Evolutionary conservation across 2,888 invertebrate species (phyloP), one percentile per base, ranked within the genome.

Genomic region (Cistogaster globosa): DNA sequence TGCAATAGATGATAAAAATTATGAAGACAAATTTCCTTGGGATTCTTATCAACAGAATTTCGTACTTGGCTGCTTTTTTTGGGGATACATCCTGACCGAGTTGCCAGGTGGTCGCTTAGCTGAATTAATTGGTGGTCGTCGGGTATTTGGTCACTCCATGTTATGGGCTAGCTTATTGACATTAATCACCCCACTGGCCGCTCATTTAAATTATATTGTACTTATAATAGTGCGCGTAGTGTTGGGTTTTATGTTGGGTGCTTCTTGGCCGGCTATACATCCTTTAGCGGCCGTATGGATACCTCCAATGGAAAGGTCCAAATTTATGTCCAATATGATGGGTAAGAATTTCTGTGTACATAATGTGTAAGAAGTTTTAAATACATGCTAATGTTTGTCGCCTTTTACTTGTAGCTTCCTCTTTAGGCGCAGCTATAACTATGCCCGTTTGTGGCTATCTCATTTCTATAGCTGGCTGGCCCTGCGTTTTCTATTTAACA

Each of bases 231-330:
- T 96, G 11, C 94, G 98, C 83, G 95, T 96, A 7, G 88, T 96
- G 7, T 94, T 97, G 36, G 97, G 97, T 69, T 95, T 97, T 89
- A 94, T 96, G 91, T 94, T 97, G 92, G 92, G 97, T 68, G 97
- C 97, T 16, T 97, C 97, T 11, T 98, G 98, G 96, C 98, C 98
- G 0, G 97, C 98, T 8, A 97, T 98, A 90, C 97, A 97, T 83
- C 97, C 97, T 6, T 96, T 99, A 94, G 97, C 97, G 53, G 97
- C 98, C 9, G 96, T 96, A 86, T 99, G 98, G 98, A 97, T 98
- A 82, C 98, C 98, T 9, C 98, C 98, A 14, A 95, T 96, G 94
- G 98, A 99, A 91, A 95, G 98, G 87, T 97, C 97, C 58, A 97
- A 97, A 92, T 97, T 98, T 92, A 97, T 98, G 92, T 96, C 98